Base-by-base conservation (phyloP, 1,140 invertebrate genomes). In the Drosophila tropicalis region DNA sequence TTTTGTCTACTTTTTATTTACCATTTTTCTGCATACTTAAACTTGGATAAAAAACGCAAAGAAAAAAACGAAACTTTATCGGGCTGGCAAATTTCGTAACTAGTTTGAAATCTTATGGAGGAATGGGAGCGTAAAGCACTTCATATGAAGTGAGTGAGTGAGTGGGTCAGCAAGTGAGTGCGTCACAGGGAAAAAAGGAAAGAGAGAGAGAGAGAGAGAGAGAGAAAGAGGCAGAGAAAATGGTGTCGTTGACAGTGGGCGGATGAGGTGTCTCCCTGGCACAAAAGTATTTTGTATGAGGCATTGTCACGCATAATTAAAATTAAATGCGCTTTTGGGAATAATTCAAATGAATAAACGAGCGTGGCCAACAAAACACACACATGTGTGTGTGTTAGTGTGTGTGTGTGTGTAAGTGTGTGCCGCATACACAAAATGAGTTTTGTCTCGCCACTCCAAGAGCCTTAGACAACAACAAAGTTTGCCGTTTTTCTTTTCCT, bases 261-360 rank as follows among this genome's bases (percentile, higher is more conserved):
- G 44, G 6, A 7, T 47, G 17, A 51, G 44, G 44, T 51, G 44
- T 51, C 44, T 51, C 44, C 56, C 56, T 36, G 54, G 63, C 63
- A 55, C 44, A 51, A 56, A 39, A 54, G 75, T 55, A 71, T 69
- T 66, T 57, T 83, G 81, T 82, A 85, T 85, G 80, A 87, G 83
- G 73, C 84, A 78, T 84, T 90, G 89, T 91, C 89, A 90, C 83
- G 89, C 89, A 85, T 90, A 90, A 90, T 90, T 90, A 90, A 90
- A 90, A 90, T 90, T 90, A 90, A 90, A 90, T 90, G 78, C 81
- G 89, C 89, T 90, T 91, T 84, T 83, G 89, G 89, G 89, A 90
- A 90, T 90, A 90, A 90, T 90, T 91, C 87, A 90, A 90, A 90
- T 90, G 87, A 90, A 90, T 90, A 85, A 90, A 81, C 89, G 80